These are phyloP conservation scores for rat (Rattus norvegicus) DNA, from an alignment of 2,113 vertebrate species.

Conservation along the genomic window DNA sequence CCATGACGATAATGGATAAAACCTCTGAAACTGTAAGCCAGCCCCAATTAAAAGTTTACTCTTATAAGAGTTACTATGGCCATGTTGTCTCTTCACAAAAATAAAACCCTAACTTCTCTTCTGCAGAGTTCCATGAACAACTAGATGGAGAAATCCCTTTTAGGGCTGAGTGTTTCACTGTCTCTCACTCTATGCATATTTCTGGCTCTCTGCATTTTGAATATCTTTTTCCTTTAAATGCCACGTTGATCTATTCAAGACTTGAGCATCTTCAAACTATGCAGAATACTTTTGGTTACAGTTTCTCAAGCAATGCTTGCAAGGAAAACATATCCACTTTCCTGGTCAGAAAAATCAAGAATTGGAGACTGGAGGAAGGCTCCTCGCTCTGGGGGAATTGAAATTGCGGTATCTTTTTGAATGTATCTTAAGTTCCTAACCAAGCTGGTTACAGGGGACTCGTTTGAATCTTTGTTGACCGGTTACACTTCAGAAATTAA, in stretches of 20 bases:
- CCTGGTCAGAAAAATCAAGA: not conserved
- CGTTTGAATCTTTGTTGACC: not conserved
- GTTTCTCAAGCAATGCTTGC: not conserved
- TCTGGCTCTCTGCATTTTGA: not conserved
- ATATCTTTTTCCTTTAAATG: not conserved
- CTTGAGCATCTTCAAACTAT: not conserved
- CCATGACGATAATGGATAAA: not conserved
- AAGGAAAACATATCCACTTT: not conserved
- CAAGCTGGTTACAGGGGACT: rapidly evolving
- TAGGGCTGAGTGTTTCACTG: not conserved
- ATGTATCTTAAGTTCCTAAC: not conserved
- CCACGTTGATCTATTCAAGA: not conserved
- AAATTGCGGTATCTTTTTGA: not conserved
- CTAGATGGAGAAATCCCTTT: not conserved
- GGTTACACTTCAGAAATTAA: not conserved
- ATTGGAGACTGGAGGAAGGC: not conserved
- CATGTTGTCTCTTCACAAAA: not conserved
- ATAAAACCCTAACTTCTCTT: not conserved
- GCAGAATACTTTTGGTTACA: not conserved
- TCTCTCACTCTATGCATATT: not conserved
- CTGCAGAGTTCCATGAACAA: not conserved
- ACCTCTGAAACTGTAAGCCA: not conserved
- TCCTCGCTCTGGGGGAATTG: not conserved
- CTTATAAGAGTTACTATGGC: not conserved
- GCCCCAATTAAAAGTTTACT: not conserved